Evolutionary conservation across 2,113 vertebrate genomes (phyloP).

Genomic region (Equus quagga): DNA sequence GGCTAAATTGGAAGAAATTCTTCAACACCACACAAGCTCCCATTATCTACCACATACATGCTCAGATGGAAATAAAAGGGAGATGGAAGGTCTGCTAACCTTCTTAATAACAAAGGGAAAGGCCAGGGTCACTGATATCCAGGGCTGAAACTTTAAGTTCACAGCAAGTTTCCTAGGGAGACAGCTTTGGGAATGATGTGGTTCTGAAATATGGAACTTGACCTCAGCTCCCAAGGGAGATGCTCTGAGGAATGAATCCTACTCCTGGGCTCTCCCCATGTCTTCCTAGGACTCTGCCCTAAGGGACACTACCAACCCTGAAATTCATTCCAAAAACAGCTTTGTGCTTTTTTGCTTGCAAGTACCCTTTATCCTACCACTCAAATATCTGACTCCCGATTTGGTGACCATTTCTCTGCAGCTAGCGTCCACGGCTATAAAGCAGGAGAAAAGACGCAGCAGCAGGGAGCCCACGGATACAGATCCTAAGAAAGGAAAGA

Average conservation of each 20-base stretch:
- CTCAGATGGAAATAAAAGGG: background rate
- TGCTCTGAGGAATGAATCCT: background rate
- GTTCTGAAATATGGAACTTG: background rate
- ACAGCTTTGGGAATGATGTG: background rate
- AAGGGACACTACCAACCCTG: background rate
- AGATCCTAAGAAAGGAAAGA: background rate
- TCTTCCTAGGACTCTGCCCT: background rate
- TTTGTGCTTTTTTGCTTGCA: background rate
- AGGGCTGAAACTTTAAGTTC: background rate
- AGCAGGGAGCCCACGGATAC: background rate
- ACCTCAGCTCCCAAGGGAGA: background rate
- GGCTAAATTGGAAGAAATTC: background rate
- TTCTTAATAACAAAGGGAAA: background rate
- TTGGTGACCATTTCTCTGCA: constrained; percentile 4
- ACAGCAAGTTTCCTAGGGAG: background rate
- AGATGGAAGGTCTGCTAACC: background rate
- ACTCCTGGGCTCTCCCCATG: background rate
- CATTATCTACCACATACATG: background rate
- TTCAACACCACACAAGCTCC: background rate
- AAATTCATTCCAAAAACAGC: background rate
- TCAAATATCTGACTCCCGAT: background rate
- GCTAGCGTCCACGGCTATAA: background rate
- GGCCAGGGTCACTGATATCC: background rate
- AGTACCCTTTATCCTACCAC: background rate
- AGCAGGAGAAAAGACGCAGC: background rate